Conservation (phyloP, 2,797 vertebrate genomes). For the Thamnophis elegans region DNA sequence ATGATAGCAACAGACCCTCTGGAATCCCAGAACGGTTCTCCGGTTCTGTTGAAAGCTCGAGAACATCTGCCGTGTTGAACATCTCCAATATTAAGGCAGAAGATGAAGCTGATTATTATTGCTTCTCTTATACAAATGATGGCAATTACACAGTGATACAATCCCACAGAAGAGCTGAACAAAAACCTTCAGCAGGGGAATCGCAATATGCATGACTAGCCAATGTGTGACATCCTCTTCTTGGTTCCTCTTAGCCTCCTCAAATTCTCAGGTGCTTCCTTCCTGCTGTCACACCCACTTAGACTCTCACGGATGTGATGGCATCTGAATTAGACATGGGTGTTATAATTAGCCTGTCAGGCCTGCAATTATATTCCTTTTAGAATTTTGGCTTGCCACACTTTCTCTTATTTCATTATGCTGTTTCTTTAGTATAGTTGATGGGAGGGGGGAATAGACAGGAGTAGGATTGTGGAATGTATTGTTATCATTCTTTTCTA, state of each 20-base stretch:
- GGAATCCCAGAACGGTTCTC: neutral
- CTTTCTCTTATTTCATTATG: too few species aligned
- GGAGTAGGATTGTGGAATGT: too few species aligned
- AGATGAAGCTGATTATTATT: neutral
- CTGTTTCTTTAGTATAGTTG: too few species aligned
- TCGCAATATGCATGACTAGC: neutral
- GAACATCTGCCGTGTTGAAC: neutral
- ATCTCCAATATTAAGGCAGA: neutral
- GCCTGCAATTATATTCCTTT: too few species aligned
- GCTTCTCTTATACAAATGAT: neutral
- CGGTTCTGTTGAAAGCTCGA: neutral
- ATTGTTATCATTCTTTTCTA: too few species aligned
- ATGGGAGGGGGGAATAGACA: too few species aligned
- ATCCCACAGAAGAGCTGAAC: neutral
- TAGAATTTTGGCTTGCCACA: too few species aligned
- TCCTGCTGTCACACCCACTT: neutral
- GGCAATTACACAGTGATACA: neutral
- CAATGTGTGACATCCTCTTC: neutral
- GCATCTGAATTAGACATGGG: neutral
- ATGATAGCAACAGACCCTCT: accelerated
- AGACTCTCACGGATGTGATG: accelerated
- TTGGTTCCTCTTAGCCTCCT: neutral
- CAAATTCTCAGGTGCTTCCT: neutral
- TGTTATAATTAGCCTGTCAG: accelerated
- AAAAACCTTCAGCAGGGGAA: neutral